Base-by-base conservation (phyloP, 2,888 invertebrate species). In the Euplexia lucipara region DNA sequence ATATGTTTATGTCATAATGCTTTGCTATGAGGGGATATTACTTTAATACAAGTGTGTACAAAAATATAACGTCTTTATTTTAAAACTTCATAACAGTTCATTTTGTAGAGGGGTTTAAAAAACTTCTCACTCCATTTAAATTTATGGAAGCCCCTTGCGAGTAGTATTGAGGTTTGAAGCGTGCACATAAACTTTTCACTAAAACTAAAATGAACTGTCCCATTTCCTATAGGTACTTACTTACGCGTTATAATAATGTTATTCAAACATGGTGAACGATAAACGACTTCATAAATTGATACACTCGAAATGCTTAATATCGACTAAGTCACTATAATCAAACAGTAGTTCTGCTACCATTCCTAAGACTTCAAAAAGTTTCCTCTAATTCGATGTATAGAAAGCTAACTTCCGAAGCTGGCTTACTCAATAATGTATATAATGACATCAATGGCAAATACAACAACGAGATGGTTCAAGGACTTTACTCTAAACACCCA, bases 311-410 rank as follows among this genome's bases (percentile, higher is more conserved):
- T 85, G 83, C 83, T 85, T 88, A 89, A 86, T 80, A 88, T 85
- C 85, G 83, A 86, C 86, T 90, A 88, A 86, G 81, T 85, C 85
- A 85, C 84, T 85, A 87, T 84, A 81, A 80, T 81, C 82, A 84
- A 86, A 89, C 83, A 85, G 84, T 84, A 88, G 82, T 86, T 85
- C 81, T 76, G 83, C 86, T 88, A 89, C 82, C 75, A 82, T 83
- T 82, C 67, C 86, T 89, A 90, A 86, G 82, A 89, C 83, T 86
- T 90, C 84, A 87, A 90, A 89, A 86, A 86, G 78, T 86, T 88
- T 80, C 83, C 77, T 70, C 92, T 93, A 94, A 93, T 94, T 94
- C 94, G 94, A 94, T 94, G 94, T 94, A 92, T 89, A 88, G 85
- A 91, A 83, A 90, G 89, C 87, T 88, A 86, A 88, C 86, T 87